Evolutionary conservation across 2,888 invertebrate genomes (phyloP), one percentile per base, ranked within the genome.

Genomic region (Rhodophaea formosa): DNA sequence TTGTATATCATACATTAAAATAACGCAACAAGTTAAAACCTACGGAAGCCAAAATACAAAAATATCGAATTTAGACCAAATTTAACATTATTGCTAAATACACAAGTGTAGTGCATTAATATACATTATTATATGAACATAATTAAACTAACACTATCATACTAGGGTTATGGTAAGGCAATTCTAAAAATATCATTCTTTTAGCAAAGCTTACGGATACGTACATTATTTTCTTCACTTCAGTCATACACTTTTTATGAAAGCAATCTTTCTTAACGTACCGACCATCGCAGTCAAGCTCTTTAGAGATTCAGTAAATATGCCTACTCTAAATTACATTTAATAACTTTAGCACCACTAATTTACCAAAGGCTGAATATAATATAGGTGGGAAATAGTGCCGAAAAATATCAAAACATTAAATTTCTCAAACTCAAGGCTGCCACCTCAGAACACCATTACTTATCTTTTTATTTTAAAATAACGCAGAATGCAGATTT

Each of bases 121-220:
- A 82, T 82, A 80, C 77, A 82, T 77, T 75, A 72, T 57, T 68
- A 73, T 73, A 72, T 69, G 66, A 71, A 70, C 69, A 71, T 68
- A 58, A 63, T 68, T 71, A 67, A 66, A 73, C 75, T 73, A 78
- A 70, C 62, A 64, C 62, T 72, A 78, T 51, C 0, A 32, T 46
- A 51, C 51, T 51, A 51, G 82, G 60, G 64, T 68, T 81, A 79
- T 82, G 86, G 84, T 86, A 85, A 84, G 81, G 78, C 75, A 69
- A 71, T 77, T 65, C 70, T 77, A 70, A 71, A 66, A 64, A 70
- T 62, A 62, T 64, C 59, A 65, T 65, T 61, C 39, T 53, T 55
- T 32, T 44, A 53, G 49, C 46, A 44, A 53, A 49, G 43, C 47
- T 56, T 51, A 16, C 43, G 14, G 43, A 43, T 45, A 17, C 15